These are phyloP conservation scores for Nixonia krombeini DNA, from an alignment of 1,140 invertebrate species.

Conservation along the genomic window DNA sequence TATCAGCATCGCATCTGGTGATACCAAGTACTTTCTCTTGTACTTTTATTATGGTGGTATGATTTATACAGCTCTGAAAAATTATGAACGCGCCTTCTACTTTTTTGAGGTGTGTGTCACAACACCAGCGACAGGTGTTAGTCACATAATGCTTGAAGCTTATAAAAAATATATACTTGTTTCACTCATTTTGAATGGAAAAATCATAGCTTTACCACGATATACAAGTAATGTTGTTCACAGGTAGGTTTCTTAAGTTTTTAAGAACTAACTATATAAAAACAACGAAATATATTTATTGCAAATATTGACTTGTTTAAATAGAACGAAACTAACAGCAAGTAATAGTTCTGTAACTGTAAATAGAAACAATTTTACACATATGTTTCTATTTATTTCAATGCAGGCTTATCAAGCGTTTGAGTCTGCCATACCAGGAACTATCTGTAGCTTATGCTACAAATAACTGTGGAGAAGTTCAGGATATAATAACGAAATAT, in stretches of 20 bases:
- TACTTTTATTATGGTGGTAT: conserved; percentile 99
- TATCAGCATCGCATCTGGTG: conserved; percentile 86
- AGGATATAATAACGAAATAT: conserved; percentile 81
- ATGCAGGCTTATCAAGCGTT: conserved; percentile 92
- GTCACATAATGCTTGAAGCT: conserved; percentile 96
- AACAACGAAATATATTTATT: background rate
- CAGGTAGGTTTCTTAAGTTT: too few species aligned
- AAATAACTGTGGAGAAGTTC: conserved; percentile 82
- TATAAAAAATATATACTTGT: conserved; percentile 97
- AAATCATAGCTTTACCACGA: conserved; percentile 85
- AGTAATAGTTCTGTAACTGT: too few species aligned
- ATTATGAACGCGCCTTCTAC: conserved; percentile 92
- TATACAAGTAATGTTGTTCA: conserved; percentile 91
- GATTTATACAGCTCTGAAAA: conserved; percentile 94
- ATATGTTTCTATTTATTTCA: too few species aligned
- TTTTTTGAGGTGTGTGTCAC: conserved; percentile 96
- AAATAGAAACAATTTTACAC: too few species aligned
- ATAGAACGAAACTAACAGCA: too few species aligned
- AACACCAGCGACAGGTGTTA: conserved; percentile 92
- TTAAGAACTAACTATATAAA: too few species aligned
- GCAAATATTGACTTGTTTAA: background rate
- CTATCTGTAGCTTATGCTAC: conserved; percentile 86
- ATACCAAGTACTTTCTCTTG: conserved; percentile 92
- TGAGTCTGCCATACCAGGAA: conserved; percentile 93
- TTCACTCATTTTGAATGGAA: conserved; percentile 92